Base-by-base conservation (phyloP, 2,797 vertebrate species). In the Astyanax mexicanus region DNA sequence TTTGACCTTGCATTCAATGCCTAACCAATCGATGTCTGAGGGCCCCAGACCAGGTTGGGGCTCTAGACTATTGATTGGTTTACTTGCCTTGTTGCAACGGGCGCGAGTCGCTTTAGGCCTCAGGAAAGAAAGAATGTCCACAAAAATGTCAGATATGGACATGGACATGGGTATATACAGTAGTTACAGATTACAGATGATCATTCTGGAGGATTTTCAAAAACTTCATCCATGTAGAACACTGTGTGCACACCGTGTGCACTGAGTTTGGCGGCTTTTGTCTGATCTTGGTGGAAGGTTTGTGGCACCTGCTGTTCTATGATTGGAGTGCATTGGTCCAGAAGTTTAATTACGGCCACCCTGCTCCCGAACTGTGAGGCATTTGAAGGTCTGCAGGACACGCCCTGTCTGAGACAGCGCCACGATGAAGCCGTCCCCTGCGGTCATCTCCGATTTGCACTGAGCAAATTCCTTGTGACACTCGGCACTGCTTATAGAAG, bases 271-370 rank as follows among this genome's bases (percentile, higher is more conserved):
- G 2, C 32, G 65, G 9, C 55, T 35, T 35, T 58, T 29, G 64
- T 66, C 66, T 66, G 13, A 66, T 47, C 17, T 11, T 19, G 12
- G 23, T 29, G 40, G n/a, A 51, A 67, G 29, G 65, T 19, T 44
- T 10, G 3, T 21, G 65, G 49, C 29, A 67, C 65, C 25, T 37
- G 27, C n/a, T 3, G 9, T 19, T 47, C 42, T 6, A 9, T 35
- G 23, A 67, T 32, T 32, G 10, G n/a, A 67, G 44, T 49, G 44
- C 65, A 67, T 67, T 67, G 27, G 17, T n/a, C 4, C n/a, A 29
- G 44, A 67, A 67, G 45, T 67, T 67, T 47, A 49, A 67, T 67
- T 67, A 49, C 15, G 15, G 15, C 19, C 12, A 25, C 42, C 15
- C 1, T 4, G 38, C 21, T 65, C 8, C 62, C 17, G 8, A 7